Conservation (phyloP, 2,113 vertebrate species). For the Notarius lentiginosus region DNA sequence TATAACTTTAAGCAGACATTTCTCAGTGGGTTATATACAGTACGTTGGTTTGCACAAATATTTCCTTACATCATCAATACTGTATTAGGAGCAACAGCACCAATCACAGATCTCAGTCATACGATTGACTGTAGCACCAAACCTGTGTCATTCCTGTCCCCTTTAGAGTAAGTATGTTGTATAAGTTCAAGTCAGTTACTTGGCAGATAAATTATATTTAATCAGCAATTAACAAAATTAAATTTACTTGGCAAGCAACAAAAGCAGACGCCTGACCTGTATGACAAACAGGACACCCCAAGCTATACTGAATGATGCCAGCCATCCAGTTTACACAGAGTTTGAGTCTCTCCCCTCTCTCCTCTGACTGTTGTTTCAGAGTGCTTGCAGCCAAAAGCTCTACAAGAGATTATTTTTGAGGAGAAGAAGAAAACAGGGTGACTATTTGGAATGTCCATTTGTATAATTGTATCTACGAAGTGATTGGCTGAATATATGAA, state of each 20-base stretch:
- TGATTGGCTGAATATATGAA: background rate
- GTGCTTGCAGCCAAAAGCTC: background rate
- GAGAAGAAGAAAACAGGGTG: background rate
- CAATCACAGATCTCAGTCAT: background rate
- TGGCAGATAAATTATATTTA: background rate
- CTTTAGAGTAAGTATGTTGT: too few relatives aligned
- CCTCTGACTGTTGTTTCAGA: background rate
- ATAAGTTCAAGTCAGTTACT: background rate
- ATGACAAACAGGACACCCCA: background rate
- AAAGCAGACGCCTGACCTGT: background rate
- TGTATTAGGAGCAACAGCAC: background rate
- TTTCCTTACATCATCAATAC: background rate
- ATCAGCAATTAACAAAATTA: background rate
- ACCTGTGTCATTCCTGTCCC: background rate
- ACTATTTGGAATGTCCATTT: background rate
- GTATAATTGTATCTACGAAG: background rate
- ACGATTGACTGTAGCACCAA: background rate
- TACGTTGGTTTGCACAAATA: background rate
- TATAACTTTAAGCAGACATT: background rate
- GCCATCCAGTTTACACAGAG: background rate
- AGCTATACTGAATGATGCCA: background rate
- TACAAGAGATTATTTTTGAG: background rate
- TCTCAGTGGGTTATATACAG: background rate
- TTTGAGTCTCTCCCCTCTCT: background rate
- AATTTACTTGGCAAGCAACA: background rate